Evolutionary conservation across 2,797 vertebrate species (phyloP), one percentile per base, ranked within the genome.

Genomic region (Sebastes glaucus): DNA sequence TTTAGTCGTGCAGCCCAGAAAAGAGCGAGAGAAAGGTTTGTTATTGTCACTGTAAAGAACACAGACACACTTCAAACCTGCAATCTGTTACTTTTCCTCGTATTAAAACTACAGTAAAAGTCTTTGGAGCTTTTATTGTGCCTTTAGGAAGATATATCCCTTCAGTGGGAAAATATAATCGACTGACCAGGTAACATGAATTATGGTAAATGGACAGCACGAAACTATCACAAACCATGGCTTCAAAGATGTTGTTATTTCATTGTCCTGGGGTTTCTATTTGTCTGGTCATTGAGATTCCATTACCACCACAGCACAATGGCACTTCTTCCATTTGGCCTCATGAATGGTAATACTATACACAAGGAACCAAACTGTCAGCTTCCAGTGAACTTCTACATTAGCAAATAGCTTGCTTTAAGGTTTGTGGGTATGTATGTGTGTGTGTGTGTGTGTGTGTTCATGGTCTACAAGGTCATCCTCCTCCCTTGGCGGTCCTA

Each of bases 391-490:
- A 68, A 71, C 10, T 28, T 78, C 62, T 42, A 38, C 14, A 55
- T 56, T 11, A 63, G 32, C 28, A 74, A 53, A 83, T 18, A 55
- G 49, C 57, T 64, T 68, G 46, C 42, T 65, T 59, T 11, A 73
- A 11, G 76, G 38, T 65, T 14, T 70, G 74, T 55, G 27, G 53
- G 61, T 55, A 20, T 52, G 55, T 70, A 69, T 64, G 49, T 52
- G 30, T 28, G 55, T 70, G 72, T 64, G 49, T 52, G 30, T 28
- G 57, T 32, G 57, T 33, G 61, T 32, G 61, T 56, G 65, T 64
- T 18, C 30, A 27, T 27, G 70, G 73, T 77, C 72, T 59, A 71
- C 83, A 80, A 87, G 86, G 89, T 91, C 82, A 84, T 69, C 71
- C 35, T 80, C 73, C 55, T 83, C 77, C 74, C 76, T 56, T 7